Conservation (phyloP, 2,888 invertebrate species). For the Eledone cirrhosa region DNA sequence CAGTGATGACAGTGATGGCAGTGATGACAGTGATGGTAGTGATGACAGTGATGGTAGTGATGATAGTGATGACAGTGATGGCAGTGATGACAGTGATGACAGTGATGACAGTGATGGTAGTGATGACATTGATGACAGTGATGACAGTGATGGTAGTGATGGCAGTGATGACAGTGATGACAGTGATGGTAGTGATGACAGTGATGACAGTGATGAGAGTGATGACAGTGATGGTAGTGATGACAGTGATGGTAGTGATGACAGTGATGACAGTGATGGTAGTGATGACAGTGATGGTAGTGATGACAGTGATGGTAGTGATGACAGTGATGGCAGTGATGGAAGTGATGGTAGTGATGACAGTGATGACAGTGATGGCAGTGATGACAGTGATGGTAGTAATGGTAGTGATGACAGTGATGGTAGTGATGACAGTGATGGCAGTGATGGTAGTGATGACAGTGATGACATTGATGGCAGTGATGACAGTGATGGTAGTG, state of each 20-base stretch:
- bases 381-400: conserved; percentile 30
- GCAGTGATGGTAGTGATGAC: not conserved
- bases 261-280: conserved; percentile 26
- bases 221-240: too few species aligned
- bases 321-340: too few species aligned
- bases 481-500: conserved; percentile 29
- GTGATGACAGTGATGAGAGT: conserved; percentile 22
- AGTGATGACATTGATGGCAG: too few species aligned
- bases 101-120: too few species aligned
- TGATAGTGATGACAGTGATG: conserved; percentile 6
- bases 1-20: not conserved
- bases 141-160: too few species aligned
- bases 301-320: conserved; percentile 23
- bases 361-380: too few species aligned
- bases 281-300: conserved; percentile 29
- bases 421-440: conserved; percentile 19
- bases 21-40: conserved; percentile 8
- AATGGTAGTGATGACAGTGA: conserved; percentile 23
- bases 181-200: conserved; percentile 28
- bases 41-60: conserved; percentile 1
- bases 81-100: conserved; percentile 19
- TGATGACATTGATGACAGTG: too few species aligned
- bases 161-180: not conserved
- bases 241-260: conserved; percentile 17
- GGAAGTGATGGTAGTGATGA: too few species aligned